Base-by-base conservation (phyloP, 2,888 invertebrate species). In the Spisula subtruncata region DNA sequence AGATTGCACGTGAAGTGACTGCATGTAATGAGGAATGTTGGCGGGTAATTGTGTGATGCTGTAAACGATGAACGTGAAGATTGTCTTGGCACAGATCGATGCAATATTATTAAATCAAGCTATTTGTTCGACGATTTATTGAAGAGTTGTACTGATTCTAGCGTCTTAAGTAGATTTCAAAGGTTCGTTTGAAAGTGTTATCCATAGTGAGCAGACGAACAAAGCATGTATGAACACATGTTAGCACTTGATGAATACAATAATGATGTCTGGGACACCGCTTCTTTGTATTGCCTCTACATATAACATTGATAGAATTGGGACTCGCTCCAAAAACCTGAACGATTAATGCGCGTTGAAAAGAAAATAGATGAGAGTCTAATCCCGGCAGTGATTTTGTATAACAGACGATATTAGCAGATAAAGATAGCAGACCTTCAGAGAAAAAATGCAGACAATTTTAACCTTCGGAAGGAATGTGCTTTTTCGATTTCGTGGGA, bases 191-290 rank as follows among this genome's bases (percentile, higher is more conserved):
- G 83, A 25, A n/a, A 66, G 51, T 83, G 83, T 46, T 48, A 75
- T 10, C 32, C 85, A 32, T 79, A 75, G 32, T 60, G 25, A 25
- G 48, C 79, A 87, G 87, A 83, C 87, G 75, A 79, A 79, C 60
- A 25, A 54, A 71, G 46, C 75, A 79, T 83, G 79, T 48, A 41
- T 35, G 51, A 88, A 88, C 83, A 88, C 80, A 80, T 88, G 87
- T 88, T 60, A 83, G 87, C 83, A 83, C 87, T 88, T 83, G 75
- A 83, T 66, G 48, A 71, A 87, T 54, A 83, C 54, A 66, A 83
- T 87, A 35, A 80, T 79, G 56, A 54, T 86, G 86, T 86, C 81
- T 86, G 81, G 81, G 81, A 81, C 86, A 86, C 86, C 66, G 81
- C 66, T 32, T 86, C 86, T 86, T 86, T 86, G 86, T 86, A 79